Percentiles rank a stretch among this genome's conserved stretches.
Conservation (phyloP, 2,797 vertebrate genomes). For the Trematomus bernacchii region DNA sequence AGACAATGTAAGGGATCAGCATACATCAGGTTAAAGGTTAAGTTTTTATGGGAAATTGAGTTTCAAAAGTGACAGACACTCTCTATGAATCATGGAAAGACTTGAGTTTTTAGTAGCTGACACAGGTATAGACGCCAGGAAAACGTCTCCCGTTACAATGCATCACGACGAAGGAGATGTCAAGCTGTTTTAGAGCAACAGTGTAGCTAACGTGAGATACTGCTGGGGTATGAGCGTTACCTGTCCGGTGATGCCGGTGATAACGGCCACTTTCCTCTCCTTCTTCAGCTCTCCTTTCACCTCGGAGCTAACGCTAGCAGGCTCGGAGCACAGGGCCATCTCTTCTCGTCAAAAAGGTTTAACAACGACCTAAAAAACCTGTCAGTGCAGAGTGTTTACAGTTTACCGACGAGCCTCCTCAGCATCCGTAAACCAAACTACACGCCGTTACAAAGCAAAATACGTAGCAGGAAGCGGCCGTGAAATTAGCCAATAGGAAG, state of each 20-base stretch:
- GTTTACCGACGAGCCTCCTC: neutral
- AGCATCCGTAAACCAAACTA: constrained; percentile 59
- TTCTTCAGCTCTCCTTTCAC: constrained; percentile 49
- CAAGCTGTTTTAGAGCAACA: too few relatives aligned
- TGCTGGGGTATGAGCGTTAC: constrained; percentile 58
- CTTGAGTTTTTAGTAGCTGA: neutral
- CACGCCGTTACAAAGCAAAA: neutral
- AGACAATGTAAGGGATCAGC: too few relatives aligned
- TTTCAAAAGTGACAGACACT: too few relatives aligned
- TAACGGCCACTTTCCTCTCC: constrained; percentile 81
- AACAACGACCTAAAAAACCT: neutral
- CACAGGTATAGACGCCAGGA: neutral
- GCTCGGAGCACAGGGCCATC: constrained; percentile 76
- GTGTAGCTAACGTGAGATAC: neutral
- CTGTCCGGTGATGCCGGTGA: constrained; percentile 90
- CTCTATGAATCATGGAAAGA: too few relatives aligned
- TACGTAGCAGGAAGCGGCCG: constrained; percentile 62
- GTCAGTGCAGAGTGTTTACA: neutral
- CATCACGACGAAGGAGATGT: neutral
- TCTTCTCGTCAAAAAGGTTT: neutral
- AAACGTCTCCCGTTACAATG: neutral
- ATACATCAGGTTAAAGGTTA: neutral
- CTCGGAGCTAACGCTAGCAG: constrained; percentile 5
- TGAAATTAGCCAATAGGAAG: constrained; percentile 68
- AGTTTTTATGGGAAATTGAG: too few relatives aligned